These are phyloP conservation scores for Siniperca knerii DNA, from an alignment of 2,113 vertebrate genomes.

Conservation along the genomic window DNA sequence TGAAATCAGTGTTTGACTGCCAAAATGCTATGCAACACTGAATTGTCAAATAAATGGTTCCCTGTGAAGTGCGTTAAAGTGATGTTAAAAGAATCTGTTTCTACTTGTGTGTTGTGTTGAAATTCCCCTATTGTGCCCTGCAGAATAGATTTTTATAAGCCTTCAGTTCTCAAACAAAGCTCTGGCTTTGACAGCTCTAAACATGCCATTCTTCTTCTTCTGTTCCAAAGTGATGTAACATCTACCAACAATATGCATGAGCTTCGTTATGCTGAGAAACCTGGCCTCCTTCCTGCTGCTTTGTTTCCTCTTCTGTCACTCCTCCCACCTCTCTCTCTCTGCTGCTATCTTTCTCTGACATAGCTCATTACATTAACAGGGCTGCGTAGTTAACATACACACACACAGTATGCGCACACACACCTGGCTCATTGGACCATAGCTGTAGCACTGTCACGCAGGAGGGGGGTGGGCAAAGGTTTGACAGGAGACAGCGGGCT, in stretches of 20 bases:
- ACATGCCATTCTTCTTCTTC: slow-evolving; percentile 21
- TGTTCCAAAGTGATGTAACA: slow-evolving; percentile 63
- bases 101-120: slow-evolving; percentile 2
- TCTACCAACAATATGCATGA: slow-evolving; percentile 53
- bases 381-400: slow-evolving; percentile 43
- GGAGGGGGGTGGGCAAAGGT: slow-evolving; percentile 46
- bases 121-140: slow-evolving; percentile 25
- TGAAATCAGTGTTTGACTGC: slow-evolving; percentile 9
- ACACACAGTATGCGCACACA: slow-evolving; percentile 5
- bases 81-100: slow-evolving; percentile 23
- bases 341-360: slow-evolving; percentile 57
- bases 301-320: slow-evolving; percentile 52
- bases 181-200: slow-evolving; percentile 43
- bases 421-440: slow-evolving; percentile 47
- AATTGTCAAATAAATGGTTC: slow-evolving; percentile 29
- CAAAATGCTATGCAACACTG: slow-evolving; percentile 15
- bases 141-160: slow-evolving; percentile 24
- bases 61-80: slow-evolving; percentile 12
- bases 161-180: slow-evolving; percentile 45
- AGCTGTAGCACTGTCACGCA: slow-evolving; percentile 29
- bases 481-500: slow-evolving; percentile 68
- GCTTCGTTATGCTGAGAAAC: slow-evolving; percentile 50
- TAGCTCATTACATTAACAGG: slow-evolving; percentile 64
- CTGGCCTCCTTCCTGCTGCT: slow-evolving; percentile 54
- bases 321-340: slow-evolving; percentile 25